phyloP scores from a whole-genome alignment of 2,797 vertebrate genomes.

The Percopsis omiscomaycus region DNA sequence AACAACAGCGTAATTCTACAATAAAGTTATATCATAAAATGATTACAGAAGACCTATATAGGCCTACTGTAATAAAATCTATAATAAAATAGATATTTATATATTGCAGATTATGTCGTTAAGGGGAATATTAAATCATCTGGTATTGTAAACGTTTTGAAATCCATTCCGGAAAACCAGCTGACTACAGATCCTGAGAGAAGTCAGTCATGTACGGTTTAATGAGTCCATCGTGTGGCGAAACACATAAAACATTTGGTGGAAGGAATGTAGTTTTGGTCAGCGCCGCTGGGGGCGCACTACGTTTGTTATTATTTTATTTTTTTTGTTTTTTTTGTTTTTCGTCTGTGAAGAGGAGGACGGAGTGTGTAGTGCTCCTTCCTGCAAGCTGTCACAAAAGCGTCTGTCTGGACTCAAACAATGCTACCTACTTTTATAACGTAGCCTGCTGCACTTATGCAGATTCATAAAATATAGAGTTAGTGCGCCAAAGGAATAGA shows the following conservation, averaged over 20 bases:
- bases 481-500: neutral
- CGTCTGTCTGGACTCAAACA: neutral
- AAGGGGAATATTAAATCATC: too few relatives aligned
- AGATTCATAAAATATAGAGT: neutral
- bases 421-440: neutral
- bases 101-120: too few relatives aligned
- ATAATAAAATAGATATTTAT: too few relatives aligned
- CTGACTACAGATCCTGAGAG: neutral
- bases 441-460: neutral
- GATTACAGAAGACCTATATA: too few relatives aligned
- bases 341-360: too few relatives aligned
- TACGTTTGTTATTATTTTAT: neutral
- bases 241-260: neutral
- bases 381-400: slow-evolving; percentile 22
- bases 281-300: slow-evolving; percentile 14
- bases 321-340: too few relatives aligned
- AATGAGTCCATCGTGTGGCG: slow-evolving; percentile 44
- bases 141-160: too few relatives aligned
- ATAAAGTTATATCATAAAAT: too few relatives aligned
- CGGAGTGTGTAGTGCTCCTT: neutral
- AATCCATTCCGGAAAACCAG: too few relatives aligned
- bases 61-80: too few relatives aligned
- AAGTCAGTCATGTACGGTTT: neutral
- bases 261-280: fast-evolving
- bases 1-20: too few relatives aligned